phyloP scores from a whole-genome alignment of 2,113 vertebrate species.

The Lasiurus borealis region DNA sequence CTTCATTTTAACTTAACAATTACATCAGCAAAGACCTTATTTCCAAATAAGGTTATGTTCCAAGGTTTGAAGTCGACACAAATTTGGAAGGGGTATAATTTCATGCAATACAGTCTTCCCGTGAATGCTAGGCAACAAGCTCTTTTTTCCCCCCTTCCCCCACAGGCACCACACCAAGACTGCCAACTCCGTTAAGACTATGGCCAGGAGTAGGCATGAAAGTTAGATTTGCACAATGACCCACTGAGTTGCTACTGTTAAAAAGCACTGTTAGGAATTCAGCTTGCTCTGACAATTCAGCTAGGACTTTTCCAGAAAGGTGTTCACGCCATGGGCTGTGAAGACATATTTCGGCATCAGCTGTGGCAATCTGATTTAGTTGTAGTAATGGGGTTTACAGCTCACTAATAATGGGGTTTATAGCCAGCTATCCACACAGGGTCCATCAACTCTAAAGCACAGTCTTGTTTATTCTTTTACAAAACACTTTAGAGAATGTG shows the following conservation, averaged over 20 bases:
- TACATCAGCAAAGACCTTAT: neutral
- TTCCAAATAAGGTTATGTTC: constrained; percentile 26
- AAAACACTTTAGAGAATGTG: neutral
- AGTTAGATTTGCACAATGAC: neutral
- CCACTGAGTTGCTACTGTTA: neutral
- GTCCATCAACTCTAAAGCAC: neutral
- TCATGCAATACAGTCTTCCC: neutral
- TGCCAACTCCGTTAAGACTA: neutral
- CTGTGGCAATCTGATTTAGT: neutral
- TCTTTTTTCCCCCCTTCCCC: neutral
- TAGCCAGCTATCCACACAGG: neutral
- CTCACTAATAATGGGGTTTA: neutral
- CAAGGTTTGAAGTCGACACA: neutral
- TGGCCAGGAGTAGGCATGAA: neutral
- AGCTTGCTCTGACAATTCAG: neutral
- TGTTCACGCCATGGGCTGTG: neutral
- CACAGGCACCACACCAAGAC: neutral
- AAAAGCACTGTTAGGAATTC: neutral
- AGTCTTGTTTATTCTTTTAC: neutral
- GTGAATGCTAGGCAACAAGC: neutral
- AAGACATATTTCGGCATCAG: neutral
- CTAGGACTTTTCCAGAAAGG: neutral
- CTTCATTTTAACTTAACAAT: neutral
- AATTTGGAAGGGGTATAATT: neutral
- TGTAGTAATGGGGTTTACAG: neutral